A percentile compares a stretch with the other conserved stretches of the same genome.
Evolutionary conservation across 1,140 invertebrate species (phyloP).

Genomic region (Sipha flava): DNA sequence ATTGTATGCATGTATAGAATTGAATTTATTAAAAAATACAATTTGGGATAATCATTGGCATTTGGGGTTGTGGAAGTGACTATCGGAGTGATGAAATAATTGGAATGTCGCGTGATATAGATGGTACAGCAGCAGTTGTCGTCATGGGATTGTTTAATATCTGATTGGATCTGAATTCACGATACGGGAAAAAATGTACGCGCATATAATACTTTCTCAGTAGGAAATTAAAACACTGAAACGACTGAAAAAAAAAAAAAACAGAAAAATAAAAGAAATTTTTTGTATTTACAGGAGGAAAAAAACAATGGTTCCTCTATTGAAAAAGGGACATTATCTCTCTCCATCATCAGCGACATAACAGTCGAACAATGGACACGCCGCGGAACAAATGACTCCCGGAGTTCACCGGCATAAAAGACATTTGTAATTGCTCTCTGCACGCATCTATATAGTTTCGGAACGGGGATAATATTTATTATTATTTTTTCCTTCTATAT

Average conservation of each 20-base stretch:
- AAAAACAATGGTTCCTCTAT: constrained; percentile 21
- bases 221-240: constrained; percentile 21
- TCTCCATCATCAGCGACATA: constrained; percentile 9
- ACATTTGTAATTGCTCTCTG: constrained; percentile 30
- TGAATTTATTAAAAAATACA: background rate
- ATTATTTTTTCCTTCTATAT: background rate
- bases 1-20: too few species aligned
- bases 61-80: too few species aligned
- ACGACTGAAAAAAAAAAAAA: background rate
- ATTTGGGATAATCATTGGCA: background rate
- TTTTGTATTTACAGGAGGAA: background rate
- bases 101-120: background rate
- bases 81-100: background rate
- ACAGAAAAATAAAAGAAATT: background rate
- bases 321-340: constrained; percentile 28
- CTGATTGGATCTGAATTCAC: constrained; percentile 7
- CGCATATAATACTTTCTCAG: constrained; percentile 16
- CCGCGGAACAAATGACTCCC: constrained; percentile 29
- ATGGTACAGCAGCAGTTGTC: background rate
- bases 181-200: background rate
- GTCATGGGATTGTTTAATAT: background rate
- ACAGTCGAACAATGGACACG: constrained; percentile 23
- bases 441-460: background rate
- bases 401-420: constrained; percentile 28
- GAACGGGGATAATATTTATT: constrained; percentile 18